Percentiles rank a stretch among this genome's conserved stretches.
phyloP scores from a whole-genome alignment of 2,888 invertebrate species.

The Drosophila engyochracea region DNA sequence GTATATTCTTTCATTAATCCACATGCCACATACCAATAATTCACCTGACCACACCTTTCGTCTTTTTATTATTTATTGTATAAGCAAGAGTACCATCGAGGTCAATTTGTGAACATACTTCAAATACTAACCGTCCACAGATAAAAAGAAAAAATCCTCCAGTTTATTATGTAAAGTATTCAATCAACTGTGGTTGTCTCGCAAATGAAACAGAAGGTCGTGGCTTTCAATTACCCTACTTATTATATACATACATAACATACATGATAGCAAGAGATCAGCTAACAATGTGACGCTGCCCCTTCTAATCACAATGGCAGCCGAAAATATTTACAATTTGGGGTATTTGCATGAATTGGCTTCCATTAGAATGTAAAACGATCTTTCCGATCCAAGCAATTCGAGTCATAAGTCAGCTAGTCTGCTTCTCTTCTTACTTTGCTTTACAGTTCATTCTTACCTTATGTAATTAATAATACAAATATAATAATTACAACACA shows the following conservation, averaged over 20 bases:
- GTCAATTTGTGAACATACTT: slow-evolving; percentile 38
- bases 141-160: slow-evolving; percentile 36
- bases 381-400: not conserved
- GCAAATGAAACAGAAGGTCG: slow-evolving; percentile 60
- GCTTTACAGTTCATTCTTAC: not conserved
- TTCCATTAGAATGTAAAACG: slow-evolving; percentile 10
- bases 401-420: not conserved
- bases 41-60: slow-evolving; percentile 44
- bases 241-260: slow-evolving; percentile 9
- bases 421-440: not conserved
- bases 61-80: not conserved
- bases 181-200: slow-evolving; percentile 64
- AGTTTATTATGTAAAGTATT: slow-evolving; percentile 46
- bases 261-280: slow-evolving; percentile 32
- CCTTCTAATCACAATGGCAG: slow-evolving; percentile 60
- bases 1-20: not conserved
- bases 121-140: slow-evolving; percentile 27
- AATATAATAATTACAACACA: slow-evolving; percentile 28
- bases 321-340: slow-evolving; percentile 30
- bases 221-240: slow-evolving; percentile 66
- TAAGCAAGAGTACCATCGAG: slow-evolving; percentile 30
- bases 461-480: slow-evolving; percentile 7
- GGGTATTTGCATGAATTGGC: slow-evolving; percentile 27
- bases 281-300: slow-evolving; percentile 36
- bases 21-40: slow-evolving; percentile 28